phyloP scores from a whole-genome alignment of 2,797 vertebrate genomes.

The Urophycis tenuis region DNA sequence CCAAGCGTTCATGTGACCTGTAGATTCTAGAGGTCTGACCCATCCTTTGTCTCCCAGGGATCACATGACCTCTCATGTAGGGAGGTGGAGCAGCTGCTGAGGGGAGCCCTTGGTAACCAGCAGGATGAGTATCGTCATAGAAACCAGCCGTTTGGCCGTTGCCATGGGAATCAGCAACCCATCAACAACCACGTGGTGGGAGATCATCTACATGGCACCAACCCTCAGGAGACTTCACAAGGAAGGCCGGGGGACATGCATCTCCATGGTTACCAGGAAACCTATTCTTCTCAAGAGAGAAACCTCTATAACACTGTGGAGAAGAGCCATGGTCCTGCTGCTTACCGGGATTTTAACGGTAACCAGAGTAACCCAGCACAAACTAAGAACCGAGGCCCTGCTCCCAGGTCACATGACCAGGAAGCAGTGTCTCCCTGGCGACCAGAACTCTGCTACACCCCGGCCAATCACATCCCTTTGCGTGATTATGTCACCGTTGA shows the following conservation, averaged over 20 bases:
- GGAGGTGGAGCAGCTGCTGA: slow-evolving; percentile 78
- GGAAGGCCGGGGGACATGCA: not conserved
- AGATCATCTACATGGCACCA: not conserved
- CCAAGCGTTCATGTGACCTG: no score
- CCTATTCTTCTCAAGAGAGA: slow-evolving; percentile 6
- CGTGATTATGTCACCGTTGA: slow-evolving; percentile 40
- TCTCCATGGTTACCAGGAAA: slow-evolving; percentile 18
- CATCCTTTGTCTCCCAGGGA: slow-evolving; percentile 27
- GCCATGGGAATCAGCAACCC: not conserved
- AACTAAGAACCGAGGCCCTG: slow-evolving; percentile 15
- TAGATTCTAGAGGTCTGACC: not conserved
- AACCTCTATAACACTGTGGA: slow-evolving; percentile 16
- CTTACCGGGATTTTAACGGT: not conserved
- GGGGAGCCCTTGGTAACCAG: slow-evolving; percentile 48
- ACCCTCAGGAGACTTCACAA: not conserved
- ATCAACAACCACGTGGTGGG: not conserved
- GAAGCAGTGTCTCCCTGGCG: slow-evolving; percentile 22
- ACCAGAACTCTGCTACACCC: slow-evolving; percentile 37
- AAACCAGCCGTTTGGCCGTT: slow-evolving; percentile 37
- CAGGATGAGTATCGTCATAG: slow-evolving; percentile 8
- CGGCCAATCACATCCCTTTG: slow-evolving; percentile 42
- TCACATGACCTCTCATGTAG: slow-evolving; percentile 67
- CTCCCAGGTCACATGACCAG: slow-evolving; percentile 29
- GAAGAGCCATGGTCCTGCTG: slow-evolving; percentile 3
- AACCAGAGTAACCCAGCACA: slow-evolving; percentile 2